phyloP scores from a whole-genome alignment of 1,140 invertebrate genomes.

The Spodoptera frugiperda region DNA sequence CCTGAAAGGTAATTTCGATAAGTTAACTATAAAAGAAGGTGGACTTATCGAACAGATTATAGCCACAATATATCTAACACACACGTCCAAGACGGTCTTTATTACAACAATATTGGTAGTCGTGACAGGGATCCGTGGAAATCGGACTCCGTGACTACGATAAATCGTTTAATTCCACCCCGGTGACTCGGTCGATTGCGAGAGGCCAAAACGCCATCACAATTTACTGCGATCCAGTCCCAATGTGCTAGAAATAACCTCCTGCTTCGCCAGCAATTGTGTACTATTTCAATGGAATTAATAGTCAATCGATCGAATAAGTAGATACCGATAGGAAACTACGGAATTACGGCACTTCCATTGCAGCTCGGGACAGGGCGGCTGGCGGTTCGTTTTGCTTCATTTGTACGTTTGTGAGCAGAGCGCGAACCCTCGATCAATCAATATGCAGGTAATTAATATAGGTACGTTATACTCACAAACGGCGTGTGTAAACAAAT shows the following conservation, averaged over 20 bases:
- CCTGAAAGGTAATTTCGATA: too few relatives aligned
- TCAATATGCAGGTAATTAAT: conserved; percentile 41
- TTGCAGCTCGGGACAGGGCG: conserved; percentile 2
- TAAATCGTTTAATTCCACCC: conserved; percentile 83
- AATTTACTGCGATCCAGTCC: conserved; percentile 68
- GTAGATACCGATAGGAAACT: conserved; percentile 22
- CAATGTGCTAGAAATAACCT: conserved; percentile 53
- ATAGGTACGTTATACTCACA: conserved; percentile 26
- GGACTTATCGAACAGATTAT: too few relatives aligned
- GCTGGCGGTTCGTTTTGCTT: not conserved
- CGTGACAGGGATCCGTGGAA: conserved; percentile 69
- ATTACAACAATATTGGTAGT: conserved; percentile 67
- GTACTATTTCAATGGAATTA: conserved; percentile 53
- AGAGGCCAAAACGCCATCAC: conserved; percentile 72
- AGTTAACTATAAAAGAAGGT: too few relatives aligned
- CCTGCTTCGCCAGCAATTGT: conserved; percentile 55
- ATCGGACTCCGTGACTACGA: conserved; percentile 76
- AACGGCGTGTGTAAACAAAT: conserved; percentile 38
- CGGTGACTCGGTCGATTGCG: conserved; percentile 74
- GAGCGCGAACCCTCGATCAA: conserved; percentile 27
- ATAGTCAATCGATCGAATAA: conserved; percentile 39
- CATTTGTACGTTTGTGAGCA: conserved; percentile 6
- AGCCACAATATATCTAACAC: conserved; percentile 37
- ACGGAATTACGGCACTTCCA: conserved; percentile 5
- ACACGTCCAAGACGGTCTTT: conserved; percentile 58